Base-by-base conservation (phyloP, 1,140 invertebrate genomes). In the Leguminivora glycinivorella region DNA sequence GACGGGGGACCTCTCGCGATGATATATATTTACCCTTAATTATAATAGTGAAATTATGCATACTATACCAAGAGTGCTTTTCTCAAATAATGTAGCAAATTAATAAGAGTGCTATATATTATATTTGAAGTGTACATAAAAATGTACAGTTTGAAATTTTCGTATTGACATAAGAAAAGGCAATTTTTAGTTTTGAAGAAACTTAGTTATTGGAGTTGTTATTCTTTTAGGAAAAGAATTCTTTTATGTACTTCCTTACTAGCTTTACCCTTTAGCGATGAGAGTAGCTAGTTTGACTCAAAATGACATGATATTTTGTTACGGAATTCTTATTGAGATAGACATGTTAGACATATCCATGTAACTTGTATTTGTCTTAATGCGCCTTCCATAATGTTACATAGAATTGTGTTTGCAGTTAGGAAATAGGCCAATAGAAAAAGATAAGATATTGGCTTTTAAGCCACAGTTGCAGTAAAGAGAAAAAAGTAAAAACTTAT, bases 201-300 rank as follows among this genome's bases (percentile, higher is more conserved):
- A 31, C 5, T 34, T 29, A 29, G 26, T 63, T 63, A 29, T 63
- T 17, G n/a, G 17, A 29, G 58, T 63, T 70, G 88, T 90, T 90
- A 90, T 90, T 90, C 88, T 90, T 90, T 90, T 90, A 67, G 82
- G 85, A 90, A 90, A 90, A 88, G 88, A 90, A 90, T 82, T 88
- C 75, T 83, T 74, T 87, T 82, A 76, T 74, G 72, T 80, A 81
- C 80, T 85, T 83, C 82, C 81, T 81, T 79, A 75, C 71, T 79
- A 80, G 79, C 77, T 84, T 82, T 86, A 83, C 81, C 58, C 25
- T 19, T 60, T 34, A 63, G 58, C 2, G 7, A 17, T 14, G 25
- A 63, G 58, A 63, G n/a, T 63, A 63, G 58, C 58, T 63, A 17
- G 58, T 63, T 63, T 17, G 4, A 63, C 26, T 29, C 19, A 63